A percentile compares a stretch with the other conserved stretches of the same genome.
Evolutionary conservation across 1,140 invertebrate species (phyloP).

Genomic region (Tribolium castaneum): DNA sequence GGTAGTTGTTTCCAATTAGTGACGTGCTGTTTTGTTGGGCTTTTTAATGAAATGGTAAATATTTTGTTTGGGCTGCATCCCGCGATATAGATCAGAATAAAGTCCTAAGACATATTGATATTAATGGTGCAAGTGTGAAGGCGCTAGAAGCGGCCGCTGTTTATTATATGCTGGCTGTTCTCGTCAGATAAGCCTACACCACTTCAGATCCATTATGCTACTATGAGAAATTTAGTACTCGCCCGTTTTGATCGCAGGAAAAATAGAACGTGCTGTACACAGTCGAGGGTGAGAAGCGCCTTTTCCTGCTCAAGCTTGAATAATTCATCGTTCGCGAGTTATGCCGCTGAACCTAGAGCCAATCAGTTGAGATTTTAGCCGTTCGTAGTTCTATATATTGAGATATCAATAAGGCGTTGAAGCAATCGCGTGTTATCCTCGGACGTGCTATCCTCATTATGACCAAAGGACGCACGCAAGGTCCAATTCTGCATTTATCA

Average conservation of each 20-base stretch:
- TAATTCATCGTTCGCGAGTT: conserved; percentile 46
- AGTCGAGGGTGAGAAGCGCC: conserved; percentile 35
- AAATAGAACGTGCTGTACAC: conserved; percentile 45
- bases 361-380: conserved; percentile 43
- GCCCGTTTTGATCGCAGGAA: conserved; percentile 45
- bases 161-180: conserved; percentile 44
- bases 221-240: conserved; percentile 49
- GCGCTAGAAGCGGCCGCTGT: conserved; percentile 36
- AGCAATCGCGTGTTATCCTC: conserved; percentile 44
- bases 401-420: conserved; percentile 47
- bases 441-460: conserved; percentile 39
- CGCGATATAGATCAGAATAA: conserved; percentile 14
- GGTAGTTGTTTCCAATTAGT: not conserved
- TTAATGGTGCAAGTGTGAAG: conserved; percentile 41
- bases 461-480: conserved; percentile 37
- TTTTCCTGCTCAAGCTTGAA: conserved; percentile 38
- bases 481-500: conserved; percentile 5
- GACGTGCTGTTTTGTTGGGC: not conserved
- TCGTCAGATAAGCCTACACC: conserved; percentile 49
- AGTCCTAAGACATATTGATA: conserved; percentile 45
- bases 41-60: not conserved
- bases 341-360: conserved; percentile 37
- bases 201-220: conserved; percentile 47
- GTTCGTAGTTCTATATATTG: conserved; percentile 22
- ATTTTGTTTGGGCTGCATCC: not conserved